phyloP scores from a whole-genome alignment of 2,113 vertebrate genomes.

The Alexandromys fortis region DNA sequence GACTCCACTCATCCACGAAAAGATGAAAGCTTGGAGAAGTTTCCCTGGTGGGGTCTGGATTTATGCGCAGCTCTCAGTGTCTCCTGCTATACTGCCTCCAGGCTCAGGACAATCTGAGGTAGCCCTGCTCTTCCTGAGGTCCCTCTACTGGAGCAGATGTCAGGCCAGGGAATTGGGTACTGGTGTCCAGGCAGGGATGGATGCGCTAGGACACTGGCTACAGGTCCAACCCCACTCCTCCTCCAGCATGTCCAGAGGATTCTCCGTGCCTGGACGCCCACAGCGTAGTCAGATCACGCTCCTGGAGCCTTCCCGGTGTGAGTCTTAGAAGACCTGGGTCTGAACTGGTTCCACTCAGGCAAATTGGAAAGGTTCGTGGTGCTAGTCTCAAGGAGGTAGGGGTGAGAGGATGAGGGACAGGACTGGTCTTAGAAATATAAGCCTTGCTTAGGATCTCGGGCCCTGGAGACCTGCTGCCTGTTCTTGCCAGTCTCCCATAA shows the following conservation, averaged over 20 bases:
- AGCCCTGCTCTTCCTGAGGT: too few relatives aligned
- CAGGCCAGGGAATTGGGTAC: rapidly evolving
- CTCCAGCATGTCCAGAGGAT: rapidly evolving
- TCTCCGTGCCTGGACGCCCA: neutral
- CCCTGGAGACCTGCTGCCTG: too few relatives aligned
- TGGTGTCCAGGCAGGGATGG: neutral
- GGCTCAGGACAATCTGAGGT: neutral
- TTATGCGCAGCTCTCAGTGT: too few relatives aligned
- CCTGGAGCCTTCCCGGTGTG: neutral
- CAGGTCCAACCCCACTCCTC: neutral
- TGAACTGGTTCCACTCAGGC: neutral
- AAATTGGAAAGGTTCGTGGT: too few relatives aligned
- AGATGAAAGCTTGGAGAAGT: neutral
- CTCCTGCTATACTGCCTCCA: too few relatives aligned
- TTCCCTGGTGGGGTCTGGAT: neutral
- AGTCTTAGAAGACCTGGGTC: neutral
- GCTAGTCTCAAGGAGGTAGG: neutral
- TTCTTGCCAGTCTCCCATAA: too few relatives aligned
- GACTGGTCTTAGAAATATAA: neutral
- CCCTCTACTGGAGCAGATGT: neutral
- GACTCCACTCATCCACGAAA: neutral
- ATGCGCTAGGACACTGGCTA: too few relatives aligned
- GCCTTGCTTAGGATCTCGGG: neutral
- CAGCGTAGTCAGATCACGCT: neutral
- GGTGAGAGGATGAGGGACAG: neutral